Percentiles rank a stretch among this genome's conserved stretches.
These are phyloP conservation scores for Poecilia picta DNA, from an alignment of 2,797 vertebrate species.

Conservation along the genomic window DNA sequence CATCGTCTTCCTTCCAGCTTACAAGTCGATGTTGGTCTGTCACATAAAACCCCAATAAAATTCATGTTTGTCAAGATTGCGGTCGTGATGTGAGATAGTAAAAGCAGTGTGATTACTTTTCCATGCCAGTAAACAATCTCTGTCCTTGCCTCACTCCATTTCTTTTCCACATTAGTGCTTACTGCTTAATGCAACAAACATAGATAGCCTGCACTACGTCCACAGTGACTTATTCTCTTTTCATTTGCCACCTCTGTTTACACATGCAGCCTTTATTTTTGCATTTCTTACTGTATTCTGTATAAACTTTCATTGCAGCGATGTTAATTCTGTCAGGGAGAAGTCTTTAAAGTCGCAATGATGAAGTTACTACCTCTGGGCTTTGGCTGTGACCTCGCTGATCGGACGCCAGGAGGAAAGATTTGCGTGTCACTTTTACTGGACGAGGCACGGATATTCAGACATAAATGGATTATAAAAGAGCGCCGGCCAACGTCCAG, in stretches of 20 bases:
- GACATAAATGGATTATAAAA: conserved; percentile 76
- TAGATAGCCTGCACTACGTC: conserved; percentile 62
- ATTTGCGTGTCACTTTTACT: conserved; percentile 64
- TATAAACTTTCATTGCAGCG: conserved; percentile 52
- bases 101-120: background rate
- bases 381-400: conserved; percentile 48
- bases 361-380: conserved; percentile 55
- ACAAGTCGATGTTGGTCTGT: background rate
- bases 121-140: background rate
- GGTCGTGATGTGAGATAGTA: background rate
- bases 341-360: conserved; percentile 44
- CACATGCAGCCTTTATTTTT: conserved; percentile 39
- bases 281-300: conserved; percentile 22
- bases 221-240: conserved; percentile 44
- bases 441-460: conserved; percentile 56
- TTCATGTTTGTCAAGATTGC: background rate
- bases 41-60: background rate
- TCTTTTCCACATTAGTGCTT: conserved; percentile 25
- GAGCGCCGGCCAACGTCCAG: conserved; percentile 63
- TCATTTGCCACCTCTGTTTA: conserved; percentile 57
- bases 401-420: conserved; percentile 57
- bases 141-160: conserved; percentile 33
- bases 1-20: background rate
- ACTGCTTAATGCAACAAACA: conserved; percentile 62
- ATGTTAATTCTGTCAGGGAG: conserved; percentile 51